Base-by-base conservation (phyloP, 92 coral and sea anemone species). In the Zoanthus sociatus region DNA sequence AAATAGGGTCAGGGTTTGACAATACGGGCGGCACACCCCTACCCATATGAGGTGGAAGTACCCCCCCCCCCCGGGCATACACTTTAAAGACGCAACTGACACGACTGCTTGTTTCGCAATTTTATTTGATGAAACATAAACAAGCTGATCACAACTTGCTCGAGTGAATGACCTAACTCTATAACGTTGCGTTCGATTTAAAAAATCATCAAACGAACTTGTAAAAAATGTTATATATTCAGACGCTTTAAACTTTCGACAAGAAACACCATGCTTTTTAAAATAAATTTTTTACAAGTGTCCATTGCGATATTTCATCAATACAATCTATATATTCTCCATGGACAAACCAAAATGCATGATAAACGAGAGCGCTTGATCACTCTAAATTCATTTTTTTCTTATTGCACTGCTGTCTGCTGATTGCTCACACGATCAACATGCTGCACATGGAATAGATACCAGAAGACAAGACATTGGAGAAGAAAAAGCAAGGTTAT, bases 161-260 rank as follows among this genome's bases (percentile, higher is more conserved):
- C 5, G 70, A 44, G 32, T 58, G 83, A 78, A 30, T 56, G 31
- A 18, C 17, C 69, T 66, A 21, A 81, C 75, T 67, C 45, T 81
- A 48, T 14, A 45, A 81, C 73, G 44, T 72, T 79, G 61, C 84
- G 61, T 61, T 54, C 66, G 47, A 81, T 69, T 81, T 44, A 44
- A 81, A 61, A 60, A 54, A 81, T 48, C 60, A 15, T 78, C 85
- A 81, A 81, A 78, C 32, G 26, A 78, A 66, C 85, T 67, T 66
- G 12, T 32, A 81, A 81, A 68, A 68, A 81, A 14, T 14, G 31
- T 42, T 14, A 14, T 5, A 42, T 1, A 58, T 55, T 20, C 53
- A 16, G 21, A 56, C 15, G 69, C 69, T 31, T 60, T 56, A 7
- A 81, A 45, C 26, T 46, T 37, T 78, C 11, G 8, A 21, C 21